phyloP scores from a whole-genome alignment of 2,113 vertebrate genomes.

The Lasiurus borealis region DNA sequence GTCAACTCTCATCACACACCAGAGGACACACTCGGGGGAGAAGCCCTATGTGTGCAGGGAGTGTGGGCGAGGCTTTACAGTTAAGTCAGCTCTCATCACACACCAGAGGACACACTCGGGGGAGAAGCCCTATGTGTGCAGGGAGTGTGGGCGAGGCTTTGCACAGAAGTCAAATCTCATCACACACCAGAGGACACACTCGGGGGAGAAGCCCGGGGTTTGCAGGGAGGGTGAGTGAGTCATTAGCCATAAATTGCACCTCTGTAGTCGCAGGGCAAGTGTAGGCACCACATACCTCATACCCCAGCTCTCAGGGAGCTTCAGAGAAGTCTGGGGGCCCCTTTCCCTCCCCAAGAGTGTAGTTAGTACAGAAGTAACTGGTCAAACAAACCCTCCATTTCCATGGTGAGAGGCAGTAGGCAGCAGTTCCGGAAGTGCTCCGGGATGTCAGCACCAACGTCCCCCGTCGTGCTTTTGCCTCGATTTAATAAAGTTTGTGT shows the following conservation, averaged over 20 bases:
- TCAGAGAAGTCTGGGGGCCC: neutral
- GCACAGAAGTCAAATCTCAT: rapidly evolving
- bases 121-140: no score
- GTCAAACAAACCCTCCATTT: neutral
- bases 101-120: no score
- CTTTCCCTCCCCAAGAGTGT: neutral
- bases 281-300: neutral
- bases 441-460: neutral
- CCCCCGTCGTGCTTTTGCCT: neutral
- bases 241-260: neutral
- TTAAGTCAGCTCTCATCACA: no score
- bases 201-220: neutral
- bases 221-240: neutral
- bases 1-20: rapidly evolving
- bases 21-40: slow-evolving; percentile 42
- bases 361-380: neutral
- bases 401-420: neutral
- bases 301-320: neutral
- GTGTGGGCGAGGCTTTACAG: neutral
- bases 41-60: slow-evolving; percentile 29
- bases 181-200: neutral
- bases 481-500: slow-evolving; percentile 48
- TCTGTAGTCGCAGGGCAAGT: neutral
- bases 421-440: neutral
- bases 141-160: neutral